Conservation (phyloP, 2,113 vertebrate genomes). For the Oncorhynchus mykiss region DNA sequence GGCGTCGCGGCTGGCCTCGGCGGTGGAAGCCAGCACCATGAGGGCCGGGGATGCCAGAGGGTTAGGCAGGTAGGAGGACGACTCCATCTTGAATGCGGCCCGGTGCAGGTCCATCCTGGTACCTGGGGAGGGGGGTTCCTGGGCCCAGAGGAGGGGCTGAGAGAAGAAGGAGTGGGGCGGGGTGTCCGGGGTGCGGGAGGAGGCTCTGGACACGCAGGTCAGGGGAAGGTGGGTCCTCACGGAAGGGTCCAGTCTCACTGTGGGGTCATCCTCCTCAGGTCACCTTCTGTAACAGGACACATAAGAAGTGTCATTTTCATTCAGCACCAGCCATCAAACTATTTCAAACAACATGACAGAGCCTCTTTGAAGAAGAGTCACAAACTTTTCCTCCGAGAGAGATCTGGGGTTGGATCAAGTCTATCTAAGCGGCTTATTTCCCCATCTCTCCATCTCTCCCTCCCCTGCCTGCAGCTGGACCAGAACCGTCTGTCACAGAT, state of each 20-base stretch:
- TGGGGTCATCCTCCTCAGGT: constrained; percentile 37
- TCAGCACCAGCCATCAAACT: constrained; percentile 37
- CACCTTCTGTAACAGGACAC: constrained; percentile 32
- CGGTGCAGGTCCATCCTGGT: constrained; percentile 96
- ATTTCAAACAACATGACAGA: constrained; percentile 34
- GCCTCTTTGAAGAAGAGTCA: background rate
- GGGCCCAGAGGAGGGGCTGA: constrained; percentile 18
- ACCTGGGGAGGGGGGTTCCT: constrained; percentile 51
- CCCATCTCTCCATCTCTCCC: constrained; percentile 31
- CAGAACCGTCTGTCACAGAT: constrained; percentile 78
- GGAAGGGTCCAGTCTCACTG: constrained; percentile 33
- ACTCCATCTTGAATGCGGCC: constrained; percentile 99
- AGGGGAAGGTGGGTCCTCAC: constrained; percentile 18
- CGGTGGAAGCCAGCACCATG: constrained; percentile 98
- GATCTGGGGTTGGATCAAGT: constrained; percentile 40
- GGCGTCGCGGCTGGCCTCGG: constrained; percentile 95
- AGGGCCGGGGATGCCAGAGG: constrained; percentile 95
- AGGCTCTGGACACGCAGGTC: background rate
- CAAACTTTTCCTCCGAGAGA: constrained; percentile 29
- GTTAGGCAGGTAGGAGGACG: constrained; percentile 97
- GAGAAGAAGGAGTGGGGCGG: constrained; percentile 34
- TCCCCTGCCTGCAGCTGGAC: constrained; percentile 58
- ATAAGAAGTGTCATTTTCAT: constrained; percentile 19
- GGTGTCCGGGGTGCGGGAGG: constrained; percentile 31
- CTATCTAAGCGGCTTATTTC: constrained; percentile 52